Percentiles rank a stretch among this genome's conserved stretches.
phyloP scores from a whole-genome alignment of 2,888 invertebrate genomes.

The Sepiola atlantica region DNA sequence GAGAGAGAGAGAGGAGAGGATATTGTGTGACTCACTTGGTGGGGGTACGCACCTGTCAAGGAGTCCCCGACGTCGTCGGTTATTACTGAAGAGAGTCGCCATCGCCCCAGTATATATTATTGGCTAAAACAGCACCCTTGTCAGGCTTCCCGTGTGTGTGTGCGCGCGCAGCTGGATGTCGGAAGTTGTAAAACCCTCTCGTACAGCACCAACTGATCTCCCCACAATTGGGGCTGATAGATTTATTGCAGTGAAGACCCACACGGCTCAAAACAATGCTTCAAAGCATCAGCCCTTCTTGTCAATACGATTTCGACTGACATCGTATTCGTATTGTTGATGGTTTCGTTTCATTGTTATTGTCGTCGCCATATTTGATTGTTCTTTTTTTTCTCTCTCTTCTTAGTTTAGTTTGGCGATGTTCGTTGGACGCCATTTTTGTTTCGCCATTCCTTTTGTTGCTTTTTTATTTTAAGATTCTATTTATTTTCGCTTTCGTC shows the following conservation, averaged over 20 bases:
- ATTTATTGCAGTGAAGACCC: not conserved
- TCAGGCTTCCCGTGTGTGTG: not conserved
- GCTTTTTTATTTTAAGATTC: too few species aligned
- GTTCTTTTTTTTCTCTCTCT: not conserved
- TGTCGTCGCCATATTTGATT: not conserved
- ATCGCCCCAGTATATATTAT: conserved; percentile 8
- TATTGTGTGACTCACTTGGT: conserved; percentile 32
- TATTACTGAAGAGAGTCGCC: not conserved
- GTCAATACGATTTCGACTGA: not conserved
- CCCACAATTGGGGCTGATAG: conserved; percentile 23
- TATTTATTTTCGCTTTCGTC: too few species aligned
- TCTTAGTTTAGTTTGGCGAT: not conserved
- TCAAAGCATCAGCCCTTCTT: conserved; percentile 19
- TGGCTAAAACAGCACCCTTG: not conserved
- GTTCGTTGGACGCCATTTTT: not conserved
- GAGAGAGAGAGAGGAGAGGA: not conserved
- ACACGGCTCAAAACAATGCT: not conserved
- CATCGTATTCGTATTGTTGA: conserved; percentile 32
- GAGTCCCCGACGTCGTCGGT: not conserved
- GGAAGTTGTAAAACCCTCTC: conserved; percentile 32
- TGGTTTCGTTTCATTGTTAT: conserved; percentile 32
- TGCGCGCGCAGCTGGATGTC: not conserved
- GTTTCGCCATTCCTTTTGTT: not conserved
- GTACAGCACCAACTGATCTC: conserved; percentile 2
- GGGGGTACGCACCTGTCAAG: conserved; percentile 23